A percentile compares a stretch with the other conserved stretches of the same genome.
These are phyloP conservation scores for Barypeithes pellucidus DNA, from an alignment of 2,888 invertebrate species.

Conservation along the genomic window DNA sequence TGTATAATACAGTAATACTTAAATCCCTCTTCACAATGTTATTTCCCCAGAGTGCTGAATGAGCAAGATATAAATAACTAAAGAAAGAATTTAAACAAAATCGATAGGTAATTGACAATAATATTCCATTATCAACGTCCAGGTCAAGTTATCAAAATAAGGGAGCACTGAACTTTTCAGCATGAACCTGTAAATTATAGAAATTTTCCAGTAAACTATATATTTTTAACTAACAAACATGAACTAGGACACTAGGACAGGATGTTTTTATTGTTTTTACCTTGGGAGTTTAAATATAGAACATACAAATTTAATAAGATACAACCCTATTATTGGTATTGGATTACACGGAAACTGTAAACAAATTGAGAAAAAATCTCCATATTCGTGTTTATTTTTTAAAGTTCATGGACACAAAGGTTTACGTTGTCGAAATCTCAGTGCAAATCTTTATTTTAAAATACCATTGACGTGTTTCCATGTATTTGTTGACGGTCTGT, in stretches of 20 bases:
- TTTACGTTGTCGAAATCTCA: conserved; percentile 13
- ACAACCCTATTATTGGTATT: conserved; percentile 31
- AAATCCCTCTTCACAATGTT: too few species aligned
- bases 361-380: conserved; percentile 24
- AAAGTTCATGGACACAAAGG: conserved; percentile 34
- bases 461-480: conserved; percentile 34
- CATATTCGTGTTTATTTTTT: background rate
- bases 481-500: conserved; percentile 38
- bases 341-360: conserved; percentile 17
- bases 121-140: too few species aligned
- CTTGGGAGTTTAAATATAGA: conserved; percentile 6
- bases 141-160: too few species aligned
- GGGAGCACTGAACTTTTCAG: background rate
- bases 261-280: conserved; percentile 13
- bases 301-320: conserved; percentile 3
- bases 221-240: conserved; percentile 2
- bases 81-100: too few species aligned
- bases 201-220: background rate
- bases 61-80: too few species aligned
- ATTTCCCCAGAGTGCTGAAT: too few species aligned
- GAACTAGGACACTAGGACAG: conserved; percentile 2
- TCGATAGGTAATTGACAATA: too few species aligned
- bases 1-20: too few species aligned
- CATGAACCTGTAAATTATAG: background rate
- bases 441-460: conserved; percentile 26